Evolutionary conservation across 2,113 vertebrate species (phyloP).

Genomic region (Xerus inauris): DNA sequence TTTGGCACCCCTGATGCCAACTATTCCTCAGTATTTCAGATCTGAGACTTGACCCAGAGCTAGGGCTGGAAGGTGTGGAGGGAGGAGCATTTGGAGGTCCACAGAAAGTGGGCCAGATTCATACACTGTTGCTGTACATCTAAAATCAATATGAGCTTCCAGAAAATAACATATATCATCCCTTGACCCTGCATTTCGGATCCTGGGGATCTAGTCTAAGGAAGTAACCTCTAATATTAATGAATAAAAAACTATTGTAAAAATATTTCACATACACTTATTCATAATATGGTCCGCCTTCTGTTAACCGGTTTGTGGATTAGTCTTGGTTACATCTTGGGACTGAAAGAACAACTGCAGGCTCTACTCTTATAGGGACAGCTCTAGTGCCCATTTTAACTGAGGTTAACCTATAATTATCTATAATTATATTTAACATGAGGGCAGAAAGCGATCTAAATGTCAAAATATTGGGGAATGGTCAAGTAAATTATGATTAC

Average conservation of each 20-base stretch:
- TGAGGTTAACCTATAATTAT: not conserved
- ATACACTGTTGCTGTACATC: not conserved
- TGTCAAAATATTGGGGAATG: not conserved
- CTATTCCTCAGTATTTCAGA: not conserved
- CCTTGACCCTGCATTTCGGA: not conserved
- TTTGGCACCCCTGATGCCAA: not conserved
- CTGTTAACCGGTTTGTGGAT: not conserved
- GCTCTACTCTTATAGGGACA: not conserved
- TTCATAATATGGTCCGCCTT: not conserved
- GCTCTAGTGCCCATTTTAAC: not conserved
- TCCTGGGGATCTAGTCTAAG: slow-evolving; percentile 2
- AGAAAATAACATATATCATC: not conserved
- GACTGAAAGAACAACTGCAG: not conserved
- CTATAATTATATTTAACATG: not conserved
- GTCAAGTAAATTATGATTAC: slow-evolving; percentile 16
- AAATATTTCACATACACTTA: not conserved
- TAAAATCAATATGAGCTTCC: not conserved
- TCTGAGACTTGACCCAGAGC: not conserved
- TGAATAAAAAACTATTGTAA: not conserved
- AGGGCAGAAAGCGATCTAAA: not conserved
- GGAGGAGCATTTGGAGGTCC: not conserved
- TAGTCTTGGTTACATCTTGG: not conserved
- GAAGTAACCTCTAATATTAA: not conserved
- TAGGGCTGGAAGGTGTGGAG: not conserved
- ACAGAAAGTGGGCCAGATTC: not conserved